Conservation (phyloP, 2,797 vertebrate genomes). For the Gymnopithys bicolor region DNA sequence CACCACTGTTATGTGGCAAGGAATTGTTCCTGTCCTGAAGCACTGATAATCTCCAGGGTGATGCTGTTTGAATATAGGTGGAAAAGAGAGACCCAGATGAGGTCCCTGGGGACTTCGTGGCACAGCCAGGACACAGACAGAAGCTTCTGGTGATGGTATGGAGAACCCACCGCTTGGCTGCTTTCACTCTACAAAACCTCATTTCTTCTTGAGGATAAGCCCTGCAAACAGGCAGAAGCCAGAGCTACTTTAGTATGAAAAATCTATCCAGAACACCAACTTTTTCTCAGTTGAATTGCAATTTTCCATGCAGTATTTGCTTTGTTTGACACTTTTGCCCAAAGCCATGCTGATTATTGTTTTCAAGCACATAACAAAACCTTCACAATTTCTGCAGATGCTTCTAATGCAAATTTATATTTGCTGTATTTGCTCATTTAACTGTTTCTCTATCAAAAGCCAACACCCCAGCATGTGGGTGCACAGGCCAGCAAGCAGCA, state of each 20-base stretch:
- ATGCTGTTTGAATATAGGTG: not conserved
- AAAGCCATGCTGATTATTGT: not conserved
- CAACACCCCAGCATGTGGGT: accelerated
- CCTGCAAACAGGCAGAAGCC: not conserved
- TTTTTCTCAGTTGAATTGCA: slow-evolving; percentile 3
- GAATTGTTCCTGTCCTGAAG: not conserved
- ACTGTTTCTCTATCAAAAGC: not conserved
- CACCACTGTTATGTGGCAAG: accelerated
- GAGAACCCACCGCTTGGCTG: accelerated
- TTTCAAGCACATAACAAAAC: not conserved
- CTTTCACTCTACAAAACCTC: not conserved
- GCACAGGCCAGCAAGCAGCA: not conserved
- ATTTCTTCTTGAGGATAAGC: not conserved
- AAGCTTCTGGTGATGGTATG: not conserved
- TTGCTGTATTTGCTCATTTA: slow-evolving; percentile 5
- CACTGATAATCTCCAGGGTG: not conserved
- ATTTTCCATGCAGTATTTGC: slow-evolving; percentile 12
- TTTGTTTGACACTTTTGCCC: slow-evolving; percentile 36
- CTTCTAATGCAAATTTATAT: slow-evolving; percentile 7
- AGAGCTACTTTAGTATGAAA: not conserved
- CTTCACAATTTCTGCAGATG: not conserved
- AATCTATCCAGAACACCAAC: slow-evolving; percentile 25
- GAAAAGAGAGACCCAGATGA: not conserved
- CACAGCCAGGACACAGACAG: not conserved
- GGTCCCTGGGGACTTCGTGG: not conserved